These are phyloP conservation scores for Junonia oenone DNA, from an alignment of 2,888 invertebrate genomes.

Conservation along the genomic window DNA sequence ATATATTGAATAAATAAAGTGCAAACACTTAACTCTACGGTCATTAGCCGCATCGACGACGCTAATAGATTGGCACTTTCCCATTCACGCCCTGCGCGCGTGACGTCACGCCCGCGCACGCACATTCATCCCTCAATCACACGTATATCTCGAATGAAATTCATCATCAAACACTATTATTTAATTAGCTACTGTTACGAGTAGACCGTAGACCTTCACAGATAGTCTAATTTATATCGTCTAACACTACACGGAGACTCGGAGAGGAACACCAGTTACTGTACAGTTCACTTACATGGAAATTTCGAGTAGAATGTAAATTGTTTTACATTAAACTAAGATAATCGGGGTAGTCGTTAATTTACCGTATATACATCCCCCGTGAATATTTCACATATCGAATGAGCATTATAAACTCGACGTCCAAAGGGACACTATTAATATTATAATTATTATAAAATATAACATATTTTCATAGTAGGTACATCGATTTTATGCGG, in stretches of 20 bases:
- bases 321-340: constrained; percentile 62
- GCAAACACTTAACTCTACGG: constrained; percentile 81
- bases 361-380: constrained; percentile 68
- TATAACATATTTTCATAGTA: constrained; percentile 44
- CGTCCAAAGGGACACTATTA: constrained; percentile 58
- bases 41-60: constrained; percentile 69
- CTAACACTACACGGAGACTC: constrained; percentile 72
- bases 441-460: constrained; percentile 66
- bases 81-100: constrained; percentile 51
- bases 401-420: constrained; percentile 71
- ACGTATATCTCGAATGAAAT: constrained; percentile 43
- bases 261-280: constrained; percentile 77
- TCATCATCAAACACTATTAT: constrained; percentile 48
- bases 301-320: constrained; percentile 52
- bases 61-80: constrained; percentile 77
- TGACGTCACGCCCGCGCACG: not conserved
- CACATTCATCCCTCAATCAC: constrained; percentile 24
- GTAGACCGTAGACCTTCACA: constrained; percentile 57
- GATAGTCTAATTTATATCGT: constrained; percentile 48
- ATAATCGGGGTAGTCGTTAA: constrained; percentile 53
- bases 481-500: constrained; percentile 54
- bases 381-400: constrained; percentile 49
- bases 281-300: constrained; percentile 60
- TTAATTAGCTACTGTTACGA: constrained; percentile 55
- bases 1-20: constrained; percentile 79